phyloP scores from a whole-genome alignment of 2,113 vertebrate species.

The Notothenia coriiceps region DNA sequence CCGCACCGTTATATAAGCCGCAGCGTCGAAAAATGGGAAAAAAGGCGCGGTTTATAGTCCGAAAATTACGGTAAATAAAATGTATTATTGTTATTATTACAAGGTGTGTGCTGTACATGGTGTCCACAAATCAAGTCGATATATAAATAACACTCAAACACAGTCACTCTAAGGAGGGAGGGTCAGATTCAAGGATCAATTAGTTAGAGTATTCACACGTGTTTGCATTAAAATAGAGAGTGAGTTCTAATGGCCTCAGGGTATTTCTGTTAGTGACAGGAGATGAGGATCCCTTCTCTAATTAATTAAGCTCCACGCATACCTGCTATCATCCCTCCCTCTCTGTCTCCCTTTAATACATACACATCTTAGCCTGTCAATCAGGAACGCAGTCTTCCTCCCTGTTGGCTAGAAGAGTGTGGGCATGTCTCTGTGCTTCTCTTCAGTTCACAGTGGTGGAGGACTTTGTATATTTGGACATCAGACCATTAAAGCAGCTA shows the following conservation, averaged over 20 bases:
- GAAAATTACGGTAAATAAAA: no score
- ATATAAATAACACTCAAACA: neutral
- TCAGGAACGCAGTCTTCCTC: constrained; percentile 59
- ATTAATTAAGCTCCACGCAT: constrained; percentile 61
- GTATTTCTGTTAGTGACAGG: constrained; percentile 52
- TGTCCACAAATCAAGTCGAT: constrained; percentile 5
- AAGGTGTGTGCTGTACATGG: neutral
- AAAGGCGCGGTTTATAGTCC: no score
- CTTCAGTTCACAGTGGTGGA: constrained; percentile 45
- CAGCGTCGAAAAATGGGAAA: no score
- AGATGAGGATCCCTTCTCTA: constrained; percentile 44
- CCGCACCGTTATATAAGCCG: no score
- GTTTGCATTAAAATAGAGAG: constrained; percentile 26
- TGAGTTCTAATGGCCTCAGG: constrained; percentile 40
- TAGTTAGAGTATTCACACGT: constrained; percentile 10
- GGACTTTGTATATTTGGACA: constrained; percentile 69
- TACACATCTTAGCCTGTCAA: constrained; percentile 37
- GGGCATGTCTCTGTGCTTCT: constrained; percentile 39
- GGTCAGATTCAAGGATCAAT: constrained; percentile 27
- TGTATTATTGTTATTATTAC: no score
- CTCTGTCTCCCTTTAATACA: constrained; percentile 17
- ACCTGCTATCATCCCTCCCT: constrained; percentile 42
- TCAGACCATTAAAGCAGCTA: constrained; percentile 64
- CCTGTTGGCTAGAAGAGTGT: constrained; percentile 36
- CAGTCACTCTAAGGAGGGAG: neutral